Base-by-base conservation (phyloP, 2,113 vertebrate genomes). In the Anarhynchus alexandrinus region DNA sequence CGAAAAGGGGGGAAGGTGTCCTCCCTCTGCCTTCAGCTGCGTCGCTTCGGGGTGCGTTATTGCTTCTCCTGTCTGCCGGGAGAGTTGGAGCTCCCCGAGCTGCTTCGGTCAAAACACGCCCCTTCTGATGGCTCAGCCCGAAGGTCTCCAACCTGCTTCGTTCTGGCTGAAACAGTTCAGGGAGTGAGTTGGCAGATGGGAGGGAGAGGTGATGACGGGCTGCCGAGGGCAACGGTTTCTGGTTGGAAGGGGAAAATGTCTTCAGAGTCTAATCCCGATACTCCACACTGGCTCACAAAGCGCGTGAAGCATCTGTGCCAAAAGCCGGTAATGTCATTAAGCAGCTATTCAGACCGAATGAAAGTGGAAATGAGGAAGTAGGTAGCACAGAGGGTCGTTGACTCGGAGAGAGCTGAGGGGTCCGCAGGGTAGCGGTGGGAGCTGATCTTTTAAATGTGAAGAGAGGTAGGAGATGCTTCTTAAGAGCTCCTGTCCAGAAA, bases 1-100 rank as follows among this genome's bases (percentile, higher is more conserved):
- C 30, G 3, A 32, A 26, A 32, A 2, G 0, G n/a, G 0, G 10
- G 29, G 52, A 12, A 0, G 8, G 0, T 1, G 13, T 51, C 66
- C 65, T 25, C 14, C 14, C 36, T n/a, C 18, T 71, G 57, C 82
- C 42, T 59, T 54, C 38, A 52, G 86, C 71, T 22, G 22, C 45
- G 52, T 57, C 22, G 78, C 73, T 23, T 5, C 4, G 3, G 3
- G 49, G 22, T 14, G 3, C 4, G 15, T 71, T 59, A 1, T 16
- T 11, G 80, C 42, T 52, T 74, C 18, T 30, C 8, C 4, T 3
- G 40, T 20, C 51, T 43, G 38, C 9, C 12, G 5, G 72, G 30
- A 42, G 72, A 30, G 52, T 0, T 40, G 70, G 25, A 52, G 82
- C 65, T 86, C 11, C 22, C 62, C 5, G 26, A 49, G 49, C 38